Evolutionary conservation across 2,888 invertebrate genomes (phyloP).

Genomic region (Formica aserva): DNA sequence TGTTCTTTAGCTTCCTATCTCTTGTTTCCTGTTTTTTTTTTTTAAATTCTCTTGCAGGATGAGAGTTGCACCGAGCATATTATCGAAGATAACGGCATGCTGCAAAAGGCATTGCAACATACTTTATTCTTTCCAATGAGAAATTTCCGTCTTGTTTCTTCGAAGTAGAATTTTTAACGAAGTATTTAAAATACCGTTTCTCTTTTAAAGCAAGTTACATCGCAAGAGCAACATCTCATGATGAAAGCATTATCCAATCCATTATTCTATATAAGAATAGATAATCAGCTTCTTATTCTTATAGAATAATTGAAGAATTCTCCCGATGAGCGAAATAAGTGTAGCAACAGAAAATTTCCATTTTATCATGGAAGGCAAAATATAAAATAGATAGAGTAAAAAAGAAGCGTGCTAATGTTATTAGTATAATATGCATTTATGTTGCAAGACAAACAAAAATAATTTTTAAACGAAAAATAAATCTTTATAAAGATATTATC

Average conservation of each 20-base stretch:
- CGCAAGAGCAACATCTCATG: constrained; percentile 4
- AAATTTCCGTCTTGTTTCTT: constrained; percentile 18
- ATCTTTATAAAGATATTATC: background rate
- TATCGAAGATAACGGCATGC: constrained; percentile 37
- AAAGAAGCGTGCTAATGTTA: background rate
- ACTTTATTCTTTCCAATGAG: constrained; percentile 33
- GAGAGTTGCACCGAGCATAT: constrained; percentile 18
- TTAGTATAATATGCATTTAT: background rate
- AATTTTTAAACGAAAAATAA: background rate
- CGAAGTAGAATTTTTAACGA: constrained; percentile 31
- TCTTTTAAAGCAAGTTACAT: constrained; percentile 11
- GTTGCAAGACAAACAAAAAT: background rate
- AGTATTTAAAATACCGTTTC: constrained; percentile 35
- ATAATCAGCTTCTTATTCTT: constrained; percentile 24
- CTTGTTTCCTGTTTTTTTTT: constrained; percentile 40
- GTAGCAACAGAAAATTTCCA: background rate
- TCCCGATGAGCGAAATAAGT: background rate
- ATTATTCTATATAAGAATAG: constrained; percentile 31
- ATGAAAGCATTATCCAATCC: constrained; percentile 1
- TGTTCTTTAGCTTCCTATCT: background rate
- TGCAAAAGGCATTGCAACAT: constrained; percentile 35
- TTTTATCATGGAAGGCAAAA: background rate
- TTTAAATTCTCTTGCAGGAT: background rate
- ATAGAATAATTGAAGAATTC: background rate
- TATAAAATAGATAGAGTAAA: background rate